Evolutionary conservation across 1,140 invertebrate species (phyloP), one percentile per base, ranked within the genome.

Genomic region (Laupala kohalensis): DNA sequence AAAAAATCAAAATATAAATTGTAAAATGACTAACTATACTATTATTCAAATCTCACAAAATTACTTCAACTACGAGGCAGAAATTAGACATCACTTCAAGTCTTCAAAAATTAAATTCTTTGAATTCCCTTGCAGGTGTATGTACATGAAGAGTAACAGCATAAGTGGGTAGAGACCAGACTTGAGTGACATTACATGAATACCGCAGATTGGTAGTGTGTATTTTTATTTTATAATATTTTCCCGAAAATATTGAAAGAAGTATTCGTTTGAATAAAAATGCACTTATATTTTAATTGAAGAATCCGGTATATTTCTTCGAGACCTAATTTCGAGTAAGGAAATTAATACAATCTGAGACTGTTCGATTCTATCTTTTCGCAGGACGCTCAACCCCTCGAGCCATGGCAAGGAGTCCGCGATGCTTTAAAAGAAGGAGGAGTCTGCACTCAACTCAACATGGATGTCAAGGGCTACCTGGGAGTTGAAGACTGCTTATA

Each of bases 341-440:
- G 15, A 37, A 6, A 37, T 15, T 6, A 6, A 15, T 15, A 15
- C 30, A 37, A 6, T 6, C 6, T 15, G 30, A 37, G 15, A 6
- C 30, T 37, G 15, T 23, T 6, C n/a, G 6, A 6, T 9, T 37
- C 26, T 71, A 6, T 24, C 25, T 70, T 64, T 70, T 75, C 77
- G 1, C 75, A 90, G 88, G 84, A 86, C 70, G 83, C 87, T 0
- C 75, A 82, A 30, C 84, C 85, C 0, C 73, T 80, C 0, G 81
- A 86, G 70, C 76, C 81, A 19, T 89, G 88, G 88, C 74, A 77
- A 24, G 82, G 81, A 13, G 69, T 84, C 3, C 81, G 78, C 74
- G 82, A 88, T 71, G 86, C 87, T 0, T 82, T 79, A 0, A 74
- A 81, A 6, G 83, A 83, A 69, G 87, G 87, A 15, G 30, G 23